A percentile compares a stretch with the other conserved stretches of the same genome.
Conservation (phyloP, 2,888 invertebrate species). For the Eristalis intricaria region DNA sequence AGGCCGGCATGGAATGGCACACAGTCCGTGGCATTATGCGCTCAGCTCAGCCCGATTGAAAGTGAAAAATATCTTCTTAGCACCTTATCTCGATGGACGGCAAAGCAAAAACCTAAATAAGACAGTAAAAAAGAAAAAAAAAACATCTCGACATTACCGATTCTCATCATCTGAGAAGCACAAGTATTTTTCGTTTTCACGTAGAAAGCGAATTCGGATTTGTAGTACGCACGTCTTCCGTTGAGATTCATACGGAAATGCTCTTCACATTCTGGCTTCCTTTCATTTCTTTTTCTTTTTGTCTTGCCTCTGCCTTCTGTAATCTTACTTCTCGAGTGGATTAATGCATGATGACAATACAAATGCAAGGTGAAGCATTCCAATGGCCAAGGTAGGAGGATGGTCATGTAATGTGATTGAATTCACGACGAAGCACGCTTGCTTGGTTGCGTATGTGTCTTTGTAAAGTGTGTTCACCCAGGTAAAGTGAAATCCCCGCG, state of each 20-base stretch:
- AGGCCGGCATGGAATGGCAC: neutral
- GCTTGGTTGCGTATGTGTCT: conserved; percentile 28
- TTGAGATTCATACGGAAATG: conserved; percentile 34
- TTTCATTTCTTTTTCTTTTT: conserved; percentile 26
- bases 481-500: conserved; percentile 63
- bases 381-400: conserved; percentile 5
- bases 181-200: conserved; percentile 49
- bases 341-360: conserved; percentile 37
- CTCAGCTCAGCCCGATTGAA: conserved; percentile 2
- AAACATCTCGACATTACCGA: conserved; percentile 22
- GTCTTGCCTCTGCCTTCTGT: conserved; percentile 4
- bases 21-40: neutral
- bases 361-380: conserved; percentile 3
- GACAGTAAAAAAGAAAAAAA: conserved; percentile 13
- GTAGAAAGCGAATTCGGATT: conserved; percentile 62
- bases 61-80: conserved; percentile 36
- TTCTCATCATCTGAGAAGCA: conserved; percentile 44
- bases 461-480: conserved; percentile 14
- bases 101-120: conserved; percentile 6
- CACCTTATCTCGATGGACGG: conserved; percentile 24
- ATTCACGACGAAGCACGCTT: conserved; percentile 2
- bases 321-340: conserved; percentile 13
- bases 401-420: conserved; percentile 17
- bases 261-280: conserved; percentile 25
- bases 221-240: conserved; percentile 28